Evolutionary conservation across 2,113 vertebrate genomes (phyloP), one percentile per base, ranked within the genome.

Genomic region (Rhea pennata): DNA sequence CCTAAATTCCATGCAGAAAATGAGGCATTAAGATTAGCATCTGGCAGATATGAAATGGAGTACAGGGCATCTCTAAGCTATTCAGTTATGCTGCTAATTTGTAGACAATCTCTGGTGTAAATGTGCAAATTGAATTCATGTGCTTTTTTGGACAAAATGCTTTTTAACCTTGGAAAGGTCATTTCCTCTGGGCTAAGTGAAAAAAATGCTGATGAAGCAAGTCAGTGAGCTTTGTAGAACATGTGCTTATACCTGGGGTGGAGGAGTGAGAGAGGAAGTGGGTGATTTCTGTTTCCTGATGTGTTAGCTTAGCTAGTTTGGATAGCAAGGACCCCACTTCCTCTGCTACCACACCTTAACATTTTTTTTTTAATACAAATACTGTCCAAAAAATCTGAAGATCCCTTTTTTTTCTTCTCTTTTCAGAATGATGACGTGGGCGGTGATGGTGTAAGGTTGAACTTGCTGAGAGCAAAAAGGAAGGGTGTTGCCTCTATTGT

Each of bases 321-420:
- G 71, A 59, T 39, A 88, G 93, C 15, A 82, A 96, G 87, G 54
- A 83, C 58, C 22, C 21, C 6, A 5, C 79, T 98, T 98, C 97
- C 97, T 97, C 93, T 88, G 42, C 87, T 74, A 6, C 95, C 96
- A 94, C 81, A 81, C 95, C 97, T 97, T 53, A 53, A 9, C 54
- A 36, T 36, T 36, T 87, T 93, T 48, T 70, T 70, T 54, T 62
- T 76, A 73, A 19, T 65, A 83, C 82, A 82, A 95, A 51, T 50
- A 92, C 94, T 96, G 92, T 91, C 44, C 58, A 5, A 15, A 17
- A 12, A 4, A 6, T 42, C 5, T 29, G 39, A 40, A 85, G 72
- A 33, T 17, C 48, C 19, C 19, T 71, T 33, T 40, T 67, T 92
- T 58, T 67, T 54, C 9, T 61, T 26, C 12, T 23, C 19, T 46